These are phyloP conservation scores for Nyctereutes procyonoides DNA, from an alignment of 2,113 vertebrate genomes.

Conservation along the genomic window DNA sequence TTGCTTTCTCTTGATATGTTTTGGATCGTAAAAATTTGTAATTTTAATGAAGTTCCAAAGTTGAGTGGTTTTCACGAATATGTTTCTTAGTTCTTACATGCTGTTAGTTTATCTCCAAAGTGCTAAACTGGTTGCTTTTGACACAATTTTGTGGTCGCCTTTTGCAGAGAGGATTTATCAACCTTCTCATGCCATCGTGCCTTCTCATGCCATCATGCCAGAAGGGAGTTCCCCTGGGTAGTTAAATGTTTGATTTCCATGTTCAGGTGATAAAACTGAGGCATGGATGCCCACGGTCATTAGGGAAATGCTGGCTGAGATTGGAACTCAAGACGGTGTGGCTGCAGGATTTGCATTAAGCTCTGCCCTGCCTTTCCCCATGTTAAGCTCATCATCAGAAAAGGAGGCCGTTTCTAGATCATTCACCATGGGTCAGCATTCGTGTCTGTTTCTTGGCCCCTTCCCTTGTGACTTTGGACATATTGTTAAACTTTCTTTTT, in stretches of 20 bases:
- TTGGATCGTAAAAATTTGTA: not conserved
- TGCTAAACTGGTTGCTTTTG: not conserved
- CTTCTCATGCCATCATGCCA: not conserved
- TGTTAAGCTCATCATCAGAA: too few relatives aligned
- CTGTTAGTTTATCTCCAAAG: not conserved
- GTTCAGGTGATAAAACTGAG: not conserved
- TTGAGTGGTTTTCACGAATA: not conserved
- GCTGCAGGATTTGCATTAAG: not conserved
- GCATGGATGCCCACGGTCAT: not conserved
- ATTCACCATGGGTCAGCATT: not conserved
- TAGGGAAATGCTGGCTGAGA: not conserved
- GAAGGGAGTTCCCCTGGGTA: not conserved
- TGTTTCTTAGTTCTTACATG: not conserved
- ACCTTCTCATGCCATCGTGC: fast-evolving
- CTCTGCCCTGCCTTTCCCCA: not conserved
- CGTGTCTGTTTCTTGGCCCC: not conserved
- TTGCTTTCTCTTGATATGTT: not conserved
- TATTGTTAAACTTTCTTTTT: not conserved
- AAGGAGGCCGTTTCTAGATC: not conserved
- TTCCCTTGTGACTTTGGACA: not conserved
- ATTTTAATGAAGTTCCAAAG: not conserved
- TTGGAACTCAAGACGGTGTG: not conserved
- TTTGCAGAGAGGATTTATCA: not conserved
- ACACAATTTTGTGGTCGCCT: not conserved
- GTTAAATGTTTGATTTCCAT: not conserved